Conservation (phyloP, 2,113 vertebrate genomes). For the Halcyon malimbica region DNA sequence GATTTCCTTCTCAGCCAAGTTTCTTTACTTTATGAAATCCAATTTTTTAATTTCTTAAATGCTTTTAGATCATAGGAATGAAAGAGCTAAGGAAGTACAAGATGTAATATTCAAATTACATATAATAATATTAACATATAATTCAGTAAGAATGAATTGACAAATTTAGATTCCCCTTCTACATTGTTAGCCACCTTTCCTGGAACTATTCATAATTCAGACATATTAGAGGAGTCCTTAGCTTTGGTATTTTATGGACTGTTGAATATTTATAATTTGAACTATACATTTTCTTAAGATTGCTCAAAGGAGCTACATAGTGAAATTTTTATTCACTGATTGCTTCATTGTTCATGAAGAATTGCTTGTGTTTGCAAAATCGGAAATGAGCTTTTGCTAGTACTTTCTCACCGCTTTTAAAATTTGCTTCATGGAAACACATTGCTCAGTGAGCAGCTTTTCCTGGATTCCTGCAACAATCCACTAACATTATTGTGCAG, state of each 20-base stretch:
- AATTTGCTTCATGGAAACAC: background rate
- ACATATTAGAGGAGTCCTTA: constrained; percentile 1
- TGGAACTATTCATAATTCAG: constrained; percentile 32
- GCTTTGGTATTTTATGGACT: constrained; percentile 6
- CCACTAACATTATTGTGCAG: background rate
- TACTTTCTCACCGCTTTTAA: background rate
- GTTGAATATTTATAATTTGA: constrained; percentile 52
- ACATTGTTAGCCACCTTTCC: background rate
- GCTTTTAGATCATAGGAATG: background rate
- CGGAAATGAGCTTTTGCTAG: background rate
- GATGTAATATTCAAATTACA: constrained; percentile 11
- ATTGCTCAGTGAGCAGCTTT: background rate
- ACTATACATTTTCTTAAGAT: constrained; percentile 12
- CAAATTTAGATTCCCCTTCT: constrained; percentile 13
- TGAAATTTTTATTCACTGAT: constrained; percentile 23
- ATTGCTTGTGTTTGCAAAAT: constrained; percentile 24
- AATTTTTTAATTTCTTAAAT: constrained; percentile 32
- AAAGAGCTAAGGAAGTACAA: background rate
- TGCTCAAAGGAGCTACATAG: background rate
- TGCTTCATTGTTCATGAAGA: constrained; percentile 13
- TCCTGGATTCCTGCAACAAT: background rate
- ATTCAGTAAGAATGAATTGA: constrained; percentile 12
- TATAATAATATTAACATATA: background rate
- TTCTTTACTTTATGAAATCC: background rate
- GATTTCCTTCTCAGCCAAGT: background rate